A percentile compares a stretch with the other conserved stretches of the same genome.
Conservation (phyloP, 2,113 vertebrate genomes). For the Lagopus leucura region DNA sequence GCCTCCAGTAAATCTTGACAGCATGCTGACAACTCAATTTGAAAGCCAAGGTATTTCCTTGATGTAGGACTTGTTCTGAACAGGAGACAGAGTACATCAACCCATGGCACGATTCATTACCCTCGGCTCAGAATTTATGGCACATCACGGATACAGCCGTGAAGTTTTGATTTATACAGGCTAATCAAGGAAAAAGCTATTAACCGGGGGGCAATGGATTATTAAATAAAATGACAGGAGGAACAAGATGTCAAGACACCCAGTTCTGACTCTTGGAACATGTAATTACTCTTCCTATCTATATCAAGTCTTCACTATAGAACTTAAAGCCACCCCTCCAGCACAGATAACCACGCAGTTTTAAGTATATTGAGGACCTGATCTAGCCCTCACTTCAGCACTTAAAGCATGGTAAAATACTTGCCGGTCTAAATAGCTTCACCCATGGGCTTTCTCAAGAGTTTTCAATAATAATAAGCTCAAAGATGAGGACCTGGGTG, state of each 20-base stretch:
- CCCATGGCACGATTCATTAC: neutral
- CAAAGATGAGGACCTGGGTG: neutral
- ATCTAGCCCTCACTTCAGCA: neutral
- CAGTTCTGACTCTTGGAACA: constrained; percentile 1
- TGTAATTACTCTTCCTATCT: constrained; percentile 10
- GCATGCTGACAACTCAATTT: constrained; percentile 43
- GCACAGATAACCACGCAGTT: neutral
- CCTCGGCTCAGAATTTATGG: neutral
- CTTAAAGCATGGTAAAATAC: neutral
- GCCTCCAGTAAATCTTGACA: constrained; percentile 26
- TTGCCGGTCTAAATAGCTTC: neutral
- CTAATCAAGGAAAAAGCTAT: constrained; percentile 63
- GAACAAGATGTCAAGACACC: constrained; percentile 39
- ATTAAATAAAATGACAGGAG: constrained; percentile 46
- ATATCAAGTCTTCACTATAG: neutral
- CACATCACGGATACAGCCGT: neutral
- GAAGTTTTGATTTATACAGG: constrained; percentile 43
- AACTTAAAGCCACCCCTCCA: constrained; percentile 6
- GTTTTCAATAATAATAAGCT: neutral
- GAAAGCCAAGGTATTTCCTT: constrained; percentile 32
- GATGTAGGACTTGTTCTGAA: neutral
- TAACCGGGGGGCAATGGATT: neutral
- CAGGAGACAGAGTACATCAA: neutral
- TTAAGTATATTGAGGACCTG: neutral
- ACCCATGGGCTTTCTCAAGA: neutral